phyloP scores from a whole-genome alignment of 2,888 invertebrate genomes.

The Malachius bipustulatus region DNA sequence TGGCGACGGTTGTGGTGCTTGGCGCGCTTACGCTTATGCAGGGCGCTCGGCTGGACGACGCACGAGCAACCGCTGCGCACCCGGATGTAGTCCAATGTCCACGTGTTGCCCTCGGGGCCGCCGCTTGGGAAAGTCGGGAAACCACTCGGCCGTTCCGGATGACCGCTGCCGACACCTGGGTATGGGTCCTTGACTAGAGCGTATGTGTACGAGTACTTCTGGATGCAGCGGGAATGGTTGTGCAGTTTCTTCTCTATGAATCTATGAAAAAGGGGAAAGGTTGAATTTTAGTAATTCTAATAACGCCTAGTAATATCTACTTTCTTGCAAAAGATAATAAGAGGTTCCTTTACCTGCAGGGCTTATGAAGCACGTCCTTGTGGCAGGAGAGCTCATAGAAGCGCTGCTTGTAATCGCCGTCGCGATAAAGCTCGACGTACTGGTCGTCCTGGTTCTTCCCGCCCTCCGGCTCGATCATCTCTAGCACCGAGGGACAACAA shows the following conservation, averaged over 20 bases:
- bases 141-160: constrained; percentile 28
- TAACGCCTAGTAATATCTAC: too few relatives aligned
- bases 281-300: too few relatives aligned
- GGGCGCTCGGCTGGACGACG: constrained; percentile 48
- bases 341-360: too few relatives aligned
- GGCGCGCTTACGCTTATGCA: constrained; percentile 22
- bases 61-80: constrained; percentile 79
- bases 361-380: constrained; percentile 54
- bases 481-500: constrained; percentile 70
- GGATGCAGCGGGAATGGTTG: constrained; percentile 65
- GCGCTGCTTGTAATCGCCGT: constrained; percentile 53
- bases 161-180: constrained; percentile 35
- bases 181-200: constrained; percentile 63
- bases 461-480: constrained; percentile 65
- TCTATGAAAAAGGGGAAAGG: too few relatives aligned
- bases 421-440: constrained; percentile 63
- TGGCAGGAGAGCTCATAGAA: constrained; percentile 75
- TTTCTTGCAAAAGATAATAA: too few relatives aligned
- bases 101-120: constrained; percentile 39
- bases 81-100: constrained; percentile 72
- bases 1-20: constrained; percentile 14
- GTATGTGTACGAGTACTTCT: constrained; percentile 73
- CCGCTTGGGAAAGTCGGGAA: constrained; percentile 42
- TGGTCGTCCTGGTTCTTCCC: constrained; percentile 62
- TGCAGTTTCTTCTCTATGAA: constrained; percentile 57